Percentiles rank a stretch among this genome's conserved stretches.
Evolutionary conservation across 2,797 vertebrate genomes (phyloP).

Genomic region (Pithecia hirsuta): DNA sequence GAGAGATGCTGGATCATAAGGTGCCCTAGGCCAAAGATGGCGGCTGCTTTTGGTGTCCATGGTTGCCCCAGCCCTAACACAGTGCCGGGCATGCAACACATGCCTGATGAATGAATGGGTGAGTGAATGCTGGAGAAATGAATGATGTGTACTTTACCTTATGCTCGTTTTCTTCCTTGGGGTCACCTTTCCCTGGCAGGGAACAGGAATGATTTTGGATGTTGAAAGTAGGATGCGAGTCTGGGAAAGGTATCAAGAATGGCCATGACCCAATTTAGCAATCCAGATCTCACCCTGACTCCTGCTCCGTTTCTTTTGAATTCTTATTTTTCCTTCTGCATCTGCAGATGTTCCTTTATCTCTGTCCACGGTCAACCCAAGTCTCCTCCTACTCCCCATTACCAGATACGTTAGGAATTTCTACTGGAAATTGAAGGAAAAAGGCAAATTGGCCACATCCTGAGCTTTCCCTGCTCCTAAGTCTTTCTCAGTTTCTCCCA

Average conservation of each 20-base stretch:
- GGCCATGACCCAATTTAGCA: fast-evolving
- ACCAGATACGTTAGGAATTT: background rate
- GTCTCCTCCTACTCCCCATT: fast-evolving
- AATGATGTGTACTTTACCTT: background rate
- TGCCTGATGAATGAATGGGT: fast-evolving
- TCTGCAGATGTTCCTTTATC: background rate
- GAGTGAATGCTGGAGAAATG: background rate
- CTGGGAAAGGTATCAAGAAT: background rate
- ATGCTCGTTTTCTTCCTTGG: background rate
- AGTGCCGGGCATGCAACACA: fast-evolving
- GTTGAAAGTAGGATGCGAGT: background rate
- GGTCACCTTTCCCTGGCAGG: background rate
- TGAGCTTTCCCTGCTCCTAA: background rate
- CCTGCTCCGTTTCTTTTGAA: background rate
- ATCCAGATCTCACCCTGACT: background rate
- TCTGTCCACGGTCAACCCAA: background rate
- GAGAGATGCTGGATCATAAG: background rate
- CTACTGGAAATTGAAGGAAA: background rate
- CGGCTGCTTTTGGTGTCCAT: background rate
- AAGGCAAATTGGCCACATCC: background rate
- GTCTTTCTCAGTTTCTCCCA: too few relatives aligned
- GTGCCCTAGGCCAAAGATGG: background rate
- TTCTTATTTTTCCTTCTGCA: background rate
- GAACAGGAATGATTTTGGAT: background rate
- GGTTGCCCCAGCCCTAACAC: background rate